Evolutionary conservation across 2,113 vertebrate species (phyloP).

Genomic region (Heterotilapia buettikoferi): DNA sequence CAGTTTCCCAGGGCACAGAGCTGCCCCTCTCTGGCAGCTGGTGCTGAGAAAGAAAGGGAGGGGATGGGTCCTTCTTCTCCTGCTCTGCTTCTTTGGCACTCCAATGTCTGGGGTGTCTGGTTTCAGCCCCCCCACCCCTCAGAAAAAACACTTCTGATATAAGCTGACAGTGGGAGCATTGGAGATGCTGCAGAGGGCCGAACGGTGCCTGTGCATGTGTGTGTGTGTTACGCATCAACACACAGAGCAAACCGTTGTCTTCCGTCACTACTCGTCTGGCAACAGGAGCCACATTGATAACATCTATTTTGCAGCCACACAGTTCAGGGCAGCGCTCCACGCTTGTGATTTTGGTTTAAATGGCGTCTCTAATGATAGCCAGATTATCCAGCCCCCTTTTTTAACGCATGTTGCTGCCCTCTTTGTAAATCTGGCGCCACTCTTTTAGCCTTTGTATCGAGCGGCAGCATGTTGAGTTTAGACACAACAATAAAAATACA

Average conservation of each 20-base stretch:
- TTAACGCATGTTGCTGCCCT: slow-evolving; percentile 24
- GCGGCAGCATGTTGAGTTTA: neutral
- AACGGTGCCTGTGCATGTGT: neutral
- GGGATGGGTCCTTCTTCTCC: neutral
- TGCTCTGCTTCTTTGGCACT: slow-evolving; percentile 1
- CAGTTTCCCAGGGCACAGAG: slow-evolving; percentile 16
- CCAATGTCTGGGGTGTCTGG: slow-evolving; percentile 17
- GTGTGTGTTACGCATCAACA: slow-evolving; percentile 28
- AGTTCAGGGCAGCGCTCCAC: neutral
- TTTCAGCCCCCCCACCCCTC: neutral
- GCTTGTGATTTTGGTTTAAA: slow-evolving; percentile 29
- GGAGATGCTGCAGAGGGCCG: slow-evolving; percentile 3
- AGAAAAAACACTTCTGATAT: neutral
- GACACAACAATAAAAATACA: neutral
- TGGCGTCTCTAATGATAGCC: slow-evolving; percentile 13
- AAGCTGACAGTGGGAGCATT: slow-evolving; percentile 25
- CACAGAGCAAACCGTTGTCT: slow-evolving; percentile 27
- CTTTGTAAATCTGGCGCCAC: neutral
- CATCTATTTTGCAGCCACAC: slow-evolving; percentile 51
- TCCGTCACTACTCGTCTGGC: slow-evolving; percentile 23
- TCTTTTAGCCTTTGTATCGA: neutral
- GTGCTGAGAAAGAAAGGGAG: slow-evolving; percentile 12
- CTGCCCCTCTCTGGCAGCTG: slow-evolving; percentile 49
- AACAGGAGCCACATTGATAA: slow-evolving; percentile 41
- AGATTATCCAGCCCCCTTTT: neutral